These are phyloP conservation scores for Mesorhabditis spiculigera DNA, from an alignment of 2,888 invertebrate species.

Conservation along the genomic window DNA sequence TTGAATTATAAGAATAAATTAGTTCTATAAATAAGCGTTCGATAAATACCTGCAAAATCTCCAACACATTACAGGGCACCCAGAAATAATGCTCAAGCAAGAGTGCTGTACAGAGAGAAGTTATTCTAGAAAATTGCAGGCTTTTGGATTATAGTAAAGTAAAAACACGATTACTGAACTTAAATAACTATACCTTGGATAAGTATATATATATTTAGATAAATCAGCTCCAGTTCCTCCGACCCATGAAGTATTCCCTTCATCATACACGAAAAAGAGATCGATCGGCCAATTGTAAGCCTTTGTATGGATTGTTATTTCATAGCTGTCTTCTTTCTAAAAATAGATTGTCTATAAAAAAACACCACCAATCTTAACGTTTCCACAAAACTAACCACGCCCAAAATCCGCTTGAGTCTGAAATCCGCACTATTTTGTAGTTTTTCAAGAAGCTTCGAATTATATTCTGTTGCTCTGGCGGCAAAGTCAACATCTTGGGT, in stretches of 20 bases:
- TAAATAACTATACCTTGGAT: background rate
- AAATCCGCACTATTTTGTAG: background rate
- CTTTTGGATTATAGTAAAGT: too few species aligned
- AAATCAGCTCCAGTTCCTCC: background rate
- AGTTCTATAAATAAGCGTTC: background rate
- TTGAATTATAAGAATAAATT: background rate
- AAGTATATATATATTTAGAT: background rate
- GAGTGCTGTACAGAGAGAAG: too few species aligned
- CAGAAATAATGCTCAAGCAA: too few species aligned
- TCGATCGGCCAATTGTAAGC: background rate
- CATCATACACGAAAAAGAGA: background rate
- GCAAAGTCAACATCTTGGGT: constrained; percentile 4
- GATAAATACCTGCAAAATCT: background rate
- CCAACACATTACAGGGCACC: too few species aligned
- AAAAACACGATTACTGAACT: too few species aligned
- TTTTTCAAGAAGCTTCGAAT: background rate
- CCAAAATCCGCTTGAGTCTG: background rate
- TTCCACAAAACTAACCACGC: background rate
- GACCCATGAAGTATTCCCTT: background rate
- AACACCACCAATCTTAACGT: background rate
- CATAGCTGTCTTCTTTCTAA: background rate
- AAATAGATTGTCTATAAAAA: background rate
- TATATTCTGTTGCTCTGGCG: background rate
- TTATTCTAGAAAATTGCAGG: too few species aligned
- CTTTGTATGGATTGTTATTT: background rate